phyloP scores from a whole-genome alignment of 1,140 invertebrate genomes.

The Temnothorax longispinosus region DNA sequence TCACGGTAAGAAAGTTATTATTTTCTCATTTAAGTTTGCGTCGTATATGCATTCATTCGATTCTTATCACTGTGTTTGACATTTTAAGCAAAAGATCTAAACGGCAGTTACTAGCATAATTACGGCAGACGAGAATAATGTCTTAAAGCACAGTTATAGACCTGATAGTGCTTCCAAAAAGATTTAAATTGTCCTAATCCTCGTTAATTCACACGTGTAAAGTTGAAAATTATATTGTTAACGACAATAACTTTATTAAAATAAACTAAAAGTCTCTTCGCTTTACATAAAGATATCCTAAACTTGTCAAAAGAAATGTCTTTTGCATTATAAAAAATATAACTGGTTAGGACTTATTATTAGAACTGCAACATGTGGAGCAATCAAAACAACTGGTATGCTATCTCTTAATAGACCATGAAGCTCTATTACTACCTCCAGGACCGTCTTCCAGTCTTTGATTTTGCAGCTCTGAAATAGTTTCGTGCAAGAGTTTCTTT shows the following conservation, averaged over 20 bases:
- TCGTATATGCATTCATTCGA: conserved; percentile 1
- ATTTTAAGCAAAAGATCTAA: conserved; percentile 52
- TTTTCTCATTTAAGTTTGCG: conserved; percentile 19
- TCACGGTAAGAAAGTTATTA: conserved; percentile 54
- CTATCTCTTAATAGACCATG: conserved; percentile 89
- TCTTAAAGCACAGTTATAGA: conserved; percentile 18
- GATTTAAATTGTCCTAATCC: conserved; percentile 31
- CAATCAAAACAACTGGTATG: conserved; percentile 89
- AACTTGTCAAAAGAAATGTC: conserved; percentile 25
- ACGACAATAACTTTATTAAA: conserved; percentile 30
- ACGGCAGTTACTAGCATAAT: conserved; percentile 66
- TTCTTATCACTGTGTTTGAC: conserved; percentile 50
- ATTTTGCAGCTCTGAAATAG: conserved; percentile 88
- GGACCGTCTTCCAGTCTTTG: conserved; percentile 82
- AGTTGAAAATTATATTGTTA: conserved; percentile 5
- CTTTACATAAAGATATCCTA: background rate
- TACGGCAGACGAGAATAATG: conserved; percentile 52
- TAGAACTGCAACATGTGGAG: conserved; percentile 87
- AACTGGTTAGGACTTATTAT: conserved; percentile 79
- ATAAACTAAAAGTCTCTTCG: background rate
- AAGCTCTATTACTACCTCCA: conserved; percentile 80
- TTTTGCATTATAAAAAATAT: conserved; percentile 4
- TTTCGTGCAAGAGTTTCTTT: conserved; percentile 90
- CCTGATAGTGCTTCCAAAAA: background rate
- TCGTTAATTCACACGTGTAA: background rate